A percentile compares a stretch with the other conserved stretches of the same genome.
phyloP scores from a whole-genome alignment of 2,797 vertebrate genomes.

The Apogon talboti region DNA sequence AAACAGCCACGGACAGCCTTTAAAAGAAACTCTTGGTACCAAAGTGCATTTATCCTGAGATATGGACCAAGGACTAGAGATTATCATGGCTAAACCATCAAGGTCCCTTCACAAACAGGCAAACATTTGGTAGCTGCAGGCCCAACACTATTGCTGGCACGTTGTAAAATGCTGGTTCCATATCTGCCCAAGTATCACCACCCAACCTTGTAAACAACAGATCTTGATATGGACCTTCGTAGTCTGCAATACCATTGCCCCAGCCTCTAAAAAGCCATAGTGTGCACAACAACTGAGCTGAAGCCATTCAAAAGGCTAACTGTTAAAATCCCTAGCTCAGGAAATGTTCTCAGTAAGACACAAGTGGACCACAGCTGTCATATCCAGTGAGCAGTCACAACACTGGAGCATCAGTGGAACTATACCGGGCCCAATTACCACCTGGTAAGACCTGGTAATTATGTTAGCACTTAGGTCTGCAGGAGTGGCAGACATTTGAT shows the following conservation, averaged over 20 bases:
- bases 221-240: conserved; percentile 54
- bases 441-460: background rate
- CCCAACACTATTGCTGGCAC: conserved; percentile 34
- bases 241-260: conserved; percentile 26
- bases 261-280: conserved; percentile 17
- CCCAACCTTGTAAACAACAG: conserved; percentile 51
- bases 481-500: conserved; percentile 19
- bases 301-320: conserved; percentile 14
- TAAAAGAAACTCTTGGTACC: conserved; percentile 64
- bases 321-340: conserved; percentile 23
- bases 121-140: conserved; percentile 56
- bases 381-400: conserved; percentile 17
- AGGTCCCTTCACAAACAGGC: conserved; percentile 51
- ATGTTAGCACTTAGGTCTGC: background rate
- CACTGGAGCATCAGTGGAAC: conserved; percentile 23
- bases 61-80: conserved; percentile 68
- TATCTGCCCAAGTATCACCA: conserved; percentile 23
- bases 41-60: conserved; percentile 79
- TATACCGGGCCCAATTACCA: background rate
- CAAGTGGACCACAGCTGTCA: conserved; percentile 2
- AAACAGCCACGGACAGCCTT: conserved; percentile 54
- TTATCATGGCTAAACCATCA: conserved; percentile 57
- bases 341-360: conserved; percentile 30
- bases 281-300: conserved; percentile 28
- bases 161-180: conserved; percentile 28